These are phyloP conservation scores for Natrix natrix DNA, from an alignment of 2,797 vertebrate genomes.

Conservation along the genomic window DNA sequence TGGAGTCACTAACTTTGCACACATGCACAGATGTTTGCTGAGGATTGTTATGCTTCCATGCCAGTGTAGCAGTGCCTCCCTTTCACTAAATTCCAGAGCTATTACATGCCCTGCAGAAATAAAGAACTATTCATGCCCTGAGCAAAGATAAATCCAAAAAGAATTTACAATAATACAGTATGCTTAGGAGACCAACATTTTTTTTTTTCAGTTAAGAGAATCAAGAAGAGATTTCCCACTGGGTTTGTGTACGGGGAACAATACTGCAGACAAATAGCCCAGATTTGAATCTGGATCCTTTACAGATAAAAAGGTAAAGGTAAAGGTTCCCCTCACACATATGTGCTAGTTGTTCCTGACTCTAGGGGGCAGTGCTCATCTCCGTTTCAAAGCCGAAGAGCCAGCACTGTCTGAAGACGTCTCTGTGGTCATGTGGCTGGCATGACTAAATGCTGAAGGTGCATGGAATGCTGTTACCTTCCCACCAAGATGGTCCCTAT, in stretches of 20 bases:
- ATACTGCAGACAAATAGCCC: accelerated
- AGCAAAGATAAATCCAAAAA: constrained; percentile 57
- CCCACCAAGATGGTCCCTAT: too few relatives aligned
- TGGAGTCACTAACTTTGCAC: not conserved
- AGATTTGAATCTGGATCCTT: not conserved
- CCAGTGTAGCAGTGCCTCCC: not conserved
- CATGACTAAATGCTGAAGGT: too few relatives aligned
- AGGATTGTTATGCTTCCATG: accelerated
- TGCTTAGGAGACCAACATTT: not conserved
- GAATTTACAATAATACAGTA: constrained; percentile 34
- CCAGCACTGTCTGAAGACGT: too few relatives aligned
- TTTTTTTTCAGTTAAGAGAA: accelerated
- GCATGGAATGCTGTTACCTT: too few relatives aligned
- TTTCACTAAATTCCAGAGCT: constrained; percentile 47
- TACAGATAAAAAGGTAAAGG: not conserved
- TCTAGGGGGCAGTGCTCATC: too few relatives aligned
- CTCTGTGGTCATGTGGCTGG: too few relatives aligned
- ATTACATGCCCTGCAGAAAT: constrained; percentile 27
- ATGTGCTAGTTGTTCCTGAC: too few relatives aligned
- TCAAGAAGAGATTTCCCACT: not conserved
- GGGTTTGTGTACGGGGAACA: not conserved
- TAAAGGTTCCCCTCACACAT: too few relatives aligned
- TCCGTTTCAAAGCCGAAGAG: too few relatives aligned
- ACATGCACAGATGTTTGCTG: not conserved
- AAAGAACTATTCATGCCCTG: constrained; percentile 60